Percentiles rank a stretch among this genome's conserved stretches.
Conservation (phyloP, 1,140 invertebrate species). For the Parapsyche elsis region DNA sequence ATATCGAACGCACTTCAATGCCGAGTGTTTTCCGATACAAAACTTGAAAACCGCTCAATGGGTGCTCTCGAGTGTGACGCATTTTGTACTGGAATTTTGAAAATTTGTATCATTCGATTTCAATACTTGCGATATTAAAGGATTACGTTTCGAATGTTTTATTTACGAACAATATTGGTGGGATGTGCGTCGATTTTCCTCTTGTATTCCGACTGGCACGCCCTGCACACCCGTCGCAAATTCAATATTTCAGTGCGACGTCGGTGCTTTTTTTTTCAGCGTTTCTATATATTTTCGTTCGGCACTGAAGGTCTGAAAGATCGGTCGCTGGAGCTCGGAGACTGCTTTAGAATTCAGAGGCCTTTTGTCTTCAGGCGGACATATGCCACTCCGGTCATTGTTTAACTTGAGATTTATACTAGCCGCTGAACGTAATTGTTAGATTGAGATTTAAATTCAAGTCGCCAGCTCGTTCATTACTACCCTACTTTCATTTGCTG, state of each 20-base stretch:
- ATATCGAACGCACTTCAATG: no score
- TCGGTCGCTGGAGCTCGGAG: not conserved
- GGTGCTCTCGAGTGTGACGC: no score
- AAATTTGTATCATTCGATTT: not conserved
- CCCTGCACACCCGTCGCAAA: conserved; percentile 11
- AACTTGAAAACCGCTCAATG: no score
- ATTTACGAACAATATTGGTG: not conserved
- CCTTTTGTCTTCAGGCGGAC: conserved; percentile 35
- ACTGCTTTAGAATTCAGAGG: conserved; percentile 20
- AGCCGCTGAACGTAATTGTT: conserved; percentile 8
- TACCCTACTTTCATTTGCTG: no score
- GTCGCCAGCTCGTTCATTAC: no score
- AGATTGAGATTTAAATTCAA: not conserved
- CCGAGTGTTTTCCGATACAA: no score
- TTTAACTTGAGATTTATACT: conserved; percentile 30
- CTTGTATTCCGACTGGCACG: not conserved
- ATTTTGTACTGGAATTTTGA: no score
- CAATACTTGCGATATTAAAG: not conserved
- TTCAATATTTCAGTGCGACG: conserved; percentile 12
- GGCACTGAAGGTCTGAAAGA: not conserved
- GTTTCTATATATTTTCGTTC: not conserved
- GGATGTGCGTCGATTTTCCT: not conserved
- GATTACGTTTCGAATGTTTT: not conserved
- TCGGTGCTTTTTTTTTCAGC: not conserved
- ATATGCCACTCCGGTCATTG: conserved; percentile 32